Evolutionary conservation across 2,888 invertebrate species (phyloP), one percentile per base, ranked within the genome.

Genomic region (Noctua janthe): DNA sequence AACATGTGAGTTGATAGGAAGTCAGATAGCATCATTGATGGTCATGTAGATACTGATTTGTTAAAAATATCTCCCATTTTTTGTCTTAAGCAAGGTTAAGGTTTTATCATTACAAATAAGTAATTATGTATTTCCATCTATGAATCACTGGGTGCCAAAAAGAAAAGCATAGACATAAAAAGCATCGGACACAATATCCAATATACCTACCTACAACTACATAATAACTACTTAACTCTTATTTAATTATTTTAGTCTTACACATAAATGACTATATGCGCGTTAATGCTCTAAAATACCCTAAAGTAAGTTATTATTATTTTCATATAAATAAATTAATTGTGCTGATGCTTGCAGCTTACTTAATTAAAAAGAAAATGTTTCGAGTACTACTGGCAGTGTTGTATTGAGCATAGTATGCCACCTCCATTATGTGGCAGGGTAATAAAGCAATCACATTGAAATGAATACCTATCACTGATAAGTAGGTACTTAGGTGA

Each of bases 211-310:
- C 20, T 35, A 54, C n/a, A 70, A n/a, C 11, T 39, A 54, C 54
- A 56, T n/a, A 49, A 49, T 49, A 49, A 56, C 6, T 54, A 39
- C 39, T 39, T 5, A 80, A 29, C 39, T 13, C 29, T 67, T 71
- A 59, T 67, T 54, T 39, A 39, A 20, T 71, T 59, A 62, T 35
- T 59, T 76, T 59, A 72, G n/a, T 1, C 83, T 81, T 83, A 87
- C 59, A 80, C 13, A 77, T 76, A 82, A 73, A 70, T 86, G 77
- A 85, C 81, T 88, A 59, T 82, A 74, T 70, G 74, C 74, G 49
- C 62, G 7, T 71, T 82, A 82, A 74, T 83, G 51, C 71, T 78
- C 71, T 43, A 29, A 74, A 78, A 78, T 74, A 85, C 13, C 15
- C 39, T 47, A n/a, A 15, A 15, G 47, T 64, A 71, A 43, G 1